Evolutionary conservation across 2,888 invertebrate genomes (phyloP).

Genomic region (Drosophila cracens): DNA sequence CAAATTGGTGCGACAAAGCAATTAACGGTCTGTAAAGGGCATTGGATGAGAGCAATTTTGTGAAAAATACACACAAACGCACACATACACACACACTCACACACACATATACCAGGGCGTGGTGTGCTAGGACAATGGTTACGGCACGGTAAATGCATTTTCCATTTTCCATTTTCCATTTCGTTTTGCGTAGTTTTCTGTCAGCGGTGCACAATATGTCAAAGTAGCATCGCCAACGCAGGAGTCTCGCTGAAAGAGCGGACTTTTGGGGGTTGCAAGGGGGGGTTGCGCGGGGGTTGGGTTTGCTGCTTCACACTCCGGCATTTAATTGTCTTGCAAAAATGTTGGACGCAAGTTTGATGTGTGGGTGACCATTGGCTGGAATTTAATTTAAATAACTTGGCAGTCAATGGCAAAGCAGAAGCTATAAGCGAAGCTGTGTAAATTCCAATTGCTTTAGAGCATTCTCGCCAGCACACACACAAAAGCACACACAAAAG

Average conservation of each 20-base stretch:
- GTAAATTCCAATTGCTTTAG: conserved; percentile 36
- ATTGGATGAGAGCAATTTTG: conserved; percentile 42
- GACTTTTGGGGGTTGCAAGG: background rate
- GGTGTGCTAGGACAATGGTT: conserved; percentile 15
- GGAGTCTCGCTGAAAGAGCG: conserved; percentile 6
- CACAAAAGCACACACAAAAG: background rate
- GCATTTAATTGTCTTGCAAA: conserved; percentile 74
- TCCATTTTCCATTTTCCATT: conserved; percentile 33
- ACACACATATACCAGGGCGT: background rate
- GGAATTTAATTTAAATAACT: conserved; percentile 80
- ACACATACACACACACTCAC: background rate
- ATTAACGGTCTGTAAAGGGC: conserved; percentile 63
- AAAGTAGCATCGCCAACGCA: conserved; percentile 25
- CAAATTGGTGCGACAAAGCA: conserved; percentile 69
- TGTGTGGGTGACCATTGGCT: conserved; percentile 38
- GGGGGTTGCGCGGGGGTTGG: background rate
- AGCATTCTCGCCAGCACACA: background rate
- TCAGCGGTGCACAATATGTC: conserved; percentile 43
- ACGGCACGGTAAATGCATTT: conserved; percentile 27
- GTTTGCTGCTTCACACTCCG: conserved; percentile 39
- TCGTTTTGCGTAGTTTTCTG: conserved; percentile 23
- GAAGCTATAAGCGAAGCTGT: conserved; percentile 35
- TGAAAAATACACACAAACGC: conserved; percentile 12
- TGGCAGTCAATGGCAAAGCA: conserved; percentile 36
- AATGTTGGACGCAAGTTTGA: conserved; percentile 49